Evolutionary conservation across 2,113 vertebrate genomes (phyloP).

Genomic region (Acrocephalus arundinaceus): DNA sequence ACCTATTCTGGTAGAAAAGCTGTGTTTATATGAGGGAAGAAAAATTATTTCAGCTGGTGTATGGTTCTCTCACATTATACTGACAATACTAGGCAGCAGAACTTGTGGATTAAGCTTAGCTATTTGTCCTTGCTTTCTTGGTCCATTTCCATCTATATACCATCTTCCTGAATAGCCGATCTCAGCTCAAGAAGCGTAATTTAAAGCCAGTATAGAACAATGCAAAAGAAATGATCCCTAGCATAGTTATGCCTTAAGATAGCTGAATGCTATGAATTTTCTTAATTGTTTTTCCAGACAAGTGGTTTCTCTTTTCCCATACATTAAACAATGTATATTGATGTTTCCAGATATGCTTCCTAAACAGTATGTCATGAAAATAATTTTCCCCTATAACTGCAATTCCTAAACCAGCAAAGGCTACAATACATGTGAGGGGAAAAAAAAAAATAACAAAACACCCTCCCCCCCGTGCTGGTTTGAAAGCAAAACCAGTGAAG

Average conservation of each 20-base stretch:
- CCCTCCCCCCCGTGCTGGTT: too few relatives aligned
- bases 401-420: background rate
- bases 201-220: background rate
- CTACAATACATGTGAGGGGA: accelerated
- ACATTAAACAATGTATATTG: background rate
- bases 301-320: background rate
- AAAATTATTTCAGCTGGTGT: background rate
- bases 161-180: background rate
- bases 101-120: background rate
- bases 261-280: background rate
- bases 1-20: background rate
- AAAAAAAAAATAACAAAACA: too few relatives aligned
- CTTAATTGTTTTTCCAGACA: background rate
- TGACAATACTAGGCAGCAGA: background rate
- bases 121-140: background rate
- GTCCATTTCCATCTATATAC: background rate
- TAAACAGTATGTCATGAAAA: background rate
- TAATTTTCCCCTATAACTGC: background rate
- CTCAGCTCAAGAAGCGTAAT: background rate
- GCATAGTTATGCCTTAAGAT: background rate
- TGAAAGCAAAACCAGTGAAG: too few relatives aligned
- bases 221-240: background rate
- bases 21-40: background rate
- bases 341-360: background rate
- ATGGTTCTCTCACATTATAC: background rate